Base-by-base conservation (phyloP, 2,888 invertebrate species). In the Dicyrtoma fusca region DNA sequence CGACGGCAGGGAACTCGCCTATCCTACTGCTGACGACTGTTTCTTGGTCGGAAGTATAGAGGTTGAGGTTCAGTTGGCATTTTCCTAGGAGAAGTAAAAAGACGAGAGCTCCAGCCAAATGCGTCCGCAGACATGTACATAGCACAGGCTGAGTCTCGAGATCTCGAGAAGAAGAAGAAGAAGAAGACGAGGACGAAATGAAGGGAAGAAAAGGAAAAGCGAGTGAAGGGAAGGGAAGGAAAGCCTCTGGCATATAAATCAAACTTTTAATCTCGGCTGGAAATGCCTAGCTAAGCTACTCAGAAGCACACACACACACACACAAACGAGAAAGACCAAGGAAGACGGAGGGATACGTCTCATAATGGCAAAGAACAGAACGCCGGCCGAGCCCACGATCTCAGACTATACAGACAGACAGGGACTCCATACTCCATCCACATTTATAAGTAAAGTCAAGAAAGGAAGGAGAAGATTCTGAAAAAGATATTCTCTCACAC, bases 201-300 rank as follows among this genome's bases (percentile, higher is more conserved):
- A 68, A 45, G 64, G 62, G 70, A 69, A 74, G 70, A 65, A 68
- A 65, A 68, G 68, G 62, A 69, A 69, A 69, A 69, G 69, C 55
- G 17, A 61, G 69, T 21, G 49, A 59, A 69, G 66, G 64, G 69
- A 74, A 71, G 69, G 65, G 64, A 74, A 76, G 76, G 74, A 76
- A 75, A 75, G 73, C 77, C 74, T 75, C 74, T 74, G 75, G 75
- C 74, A 76, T 76, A 77, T 77, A 77, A 77, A 77, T 77, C 77
- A 77, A 77, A 77, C 77, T 77, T 77, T 77, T 77, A 77, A 77
- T 77, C 77, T 77, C 75, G 76, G 72, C 76, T 77, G 77, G 77
- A 77, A 77, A 75, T 77, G 77, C 76, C 76, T 77, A 77, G 77
- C 75, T 76, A 77, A 76, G 75, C 77, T 75, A 77, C 74, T 76